phyloP scores from a whole-genome alignment of 1,140 invertebrate species.

The Epicauta chinensis region DNA sequence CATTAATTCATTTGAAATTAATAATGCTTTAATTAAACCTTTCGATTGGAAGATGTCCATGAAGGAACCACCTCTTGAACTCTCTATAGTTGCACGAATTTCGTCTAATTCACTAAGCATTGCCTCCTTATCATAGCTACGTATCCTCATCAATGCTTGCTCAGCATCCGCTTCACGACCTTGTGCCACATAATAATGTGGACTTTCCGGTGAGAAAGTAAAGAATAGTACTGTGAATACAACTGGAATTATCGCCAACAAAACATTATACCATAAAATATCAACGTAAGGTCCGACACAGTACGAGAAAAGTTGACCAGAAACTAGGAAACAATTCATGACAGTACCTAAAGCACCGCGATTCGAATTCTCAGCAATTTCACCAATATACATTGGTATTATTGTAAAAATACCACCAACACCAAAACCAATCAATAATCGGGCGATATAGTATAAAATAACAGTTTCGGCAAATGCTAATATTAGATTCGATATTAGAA shows the following conservation, averaged over 20 bases:
- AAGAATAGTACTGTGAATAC: neutral
- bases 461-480: slow-evolving; percentile 2
- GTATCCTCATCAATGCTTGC: neutral
- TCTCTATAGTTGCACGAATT: neutral
- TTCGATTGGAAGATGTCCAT: slow-evolving; percentile 45
- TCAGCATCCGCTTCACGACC: neutral
- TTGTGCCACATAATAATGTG: neutral
- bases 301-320: slow-evolving; percentile 5
- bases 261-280: slow-evolving; percentile 1
- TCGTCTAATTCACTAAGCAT: too few relatives aligned
- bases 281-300: neutral
- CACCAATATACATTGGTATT: slow-evolving; percentile 1
- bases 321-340: neutral
- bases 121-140: neutral
- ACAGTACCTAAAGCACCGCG: neutral
- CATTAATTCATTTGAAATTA: too few relatives aligned
- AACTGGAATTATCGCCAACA: neutral
- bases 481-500: neutral
- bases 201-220: slow-evolving; percentile 1
- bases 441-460: neutral
- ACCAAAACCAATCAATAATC: slow-evolving; percentile 5
- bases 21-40: slow-evolving; percentile 59
- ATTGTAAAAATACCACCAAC: neutral
- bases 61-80: neutral
- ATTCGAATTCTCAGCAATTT: slow-evolving; percentile 3